Conservation (phyloP, 2,113 vertebrate species). For the Sorex fumeus region DNA sequence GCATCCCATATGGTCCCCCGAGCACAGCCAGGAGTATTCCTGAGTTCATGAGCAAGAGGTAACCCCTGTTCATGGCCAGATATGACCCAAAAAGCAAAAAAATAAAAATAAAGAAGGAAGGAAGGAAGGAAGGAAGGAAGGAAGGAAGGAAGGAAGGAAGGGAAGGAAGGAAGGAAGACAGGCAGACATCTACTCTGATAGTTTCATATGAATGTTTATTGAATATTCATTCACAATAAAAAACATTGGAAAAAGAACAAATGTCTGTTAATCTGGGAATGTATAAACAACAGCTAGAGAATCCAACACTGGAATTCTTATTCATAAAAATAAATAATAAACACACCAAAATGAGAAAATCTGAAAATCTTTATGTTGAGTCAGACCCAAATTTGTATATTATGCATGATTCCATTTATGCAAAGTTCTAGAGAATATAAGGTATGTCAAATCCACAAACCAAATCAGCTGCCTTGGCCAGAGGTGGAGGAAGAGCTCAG, state of each 20-base stretch:
- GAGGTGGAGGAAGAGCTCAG: not conserved
- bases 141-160: no score
- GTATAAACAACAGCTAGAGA: not conserved
- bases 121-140: no score
- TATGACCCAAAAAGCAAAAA: no score
- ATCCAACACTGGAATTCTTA: not conserved
- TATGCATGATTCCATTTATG: not conserved
- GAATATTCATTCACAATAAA: constrained; percentile 1
- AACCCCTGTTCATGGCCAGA: no score
- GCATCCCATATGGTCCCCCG: no score
- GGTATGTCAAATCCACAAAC: not conserved
- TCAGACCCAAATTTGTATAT: not conserved
- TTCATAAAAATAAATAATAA: not conserved
- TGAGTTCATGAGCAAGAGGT: no score
- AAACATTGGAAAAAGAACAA: not conserved
- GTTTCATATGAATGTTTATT: not conserved
- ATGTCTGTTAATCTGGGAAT: not conserved
- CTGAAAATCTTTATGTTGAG: not conserved
- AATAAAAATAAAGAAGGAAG: no score
- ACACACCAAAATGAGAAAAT: not conserved
- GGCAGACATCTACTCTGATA: not conserved
- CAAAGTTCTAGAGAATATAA: constrained; percentile 39
- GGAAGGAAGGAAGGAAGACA: no score
- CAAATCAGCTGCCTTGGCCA: not conserved
- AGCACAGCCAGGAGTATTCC: no score